Evolutionary conservation across 2,888 invertebrate species (phyloP).

Genomic region (Augochlorella aurata): DNA sequence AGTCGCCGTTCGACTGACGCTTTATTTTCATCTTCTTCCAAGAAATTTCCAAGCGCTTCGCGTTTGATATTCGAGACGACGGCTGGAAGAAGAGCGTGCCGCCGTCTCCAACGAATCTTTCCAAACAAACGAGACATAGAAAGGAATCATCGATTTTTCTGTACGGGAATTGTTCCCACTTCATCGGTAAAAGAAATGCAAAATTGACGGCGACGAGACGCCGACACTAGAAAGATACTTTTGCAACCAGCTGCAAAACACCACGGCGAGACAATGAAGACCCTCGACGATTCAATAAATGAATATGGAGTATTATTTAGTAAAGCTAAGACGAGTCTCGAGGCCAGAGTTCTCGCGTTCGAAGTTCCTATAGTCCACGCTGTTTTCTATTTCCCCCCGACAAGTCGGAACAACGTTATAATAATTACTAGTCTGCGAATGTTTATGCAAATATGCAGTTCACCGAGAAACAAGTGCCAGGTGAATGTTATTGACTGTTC

Average conservation of each 20-base stretch:
- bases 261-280: constrained; percentile 45
- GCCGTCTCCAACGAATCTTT: not conserved
- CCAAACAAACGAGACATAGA: not conserved
- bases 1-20: no score
- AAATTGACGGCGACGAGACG: not conserved
- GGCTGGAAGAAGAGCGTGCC: no score
- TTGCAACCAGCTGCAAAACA: constrained; percentile 8
- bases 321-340: constrained; percentile 32
- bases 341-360: not conserved
- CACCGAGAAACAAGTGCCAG: no score
- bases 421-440: no score
- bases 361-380: not conserved
- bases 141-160: no score
- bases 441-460: no score
- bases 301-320: constrained; percentile 31
- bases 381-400: not conserved
- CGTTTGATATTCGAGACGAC: no score
- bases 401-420: no score
- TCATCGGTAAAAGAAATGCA: not conserved
- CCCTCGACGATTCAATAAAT: constrained; percentile 58
- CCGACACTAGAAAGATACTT: not conserved
- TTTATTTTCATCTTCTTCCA: no score
- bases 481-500: no score
- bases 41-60: no score
- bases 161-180: not conserved